phyloP scores from a whole-genome alignment of 2,888 invertebrate genomes.

The Stenoptilia bipunctidactyla region DNA sequence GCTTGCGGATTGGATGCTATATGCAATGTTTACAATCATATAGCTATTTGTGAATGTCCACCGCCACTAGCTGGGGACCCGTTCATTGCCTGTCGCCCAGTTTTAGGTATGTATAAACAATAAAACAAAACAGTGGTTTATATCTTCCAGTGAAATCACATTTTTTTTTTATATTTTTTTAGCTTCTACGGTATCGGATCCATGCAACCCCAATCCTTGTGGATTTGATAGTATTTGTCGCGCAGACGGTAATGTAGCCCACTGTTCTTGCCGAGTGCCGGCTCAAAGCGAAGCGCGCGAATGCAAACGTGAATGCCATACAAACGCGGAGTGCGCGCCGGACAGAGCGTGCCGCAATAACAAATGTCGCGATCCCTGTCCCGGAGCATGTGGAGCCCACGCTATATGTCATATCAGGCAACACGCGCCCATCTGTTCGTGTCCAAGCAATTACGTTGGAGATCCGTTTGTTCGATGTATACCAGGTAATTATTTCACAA shows the following conservation, averaged over 20 bases:
- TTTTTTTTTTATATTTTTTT: constrained; percentile 12
- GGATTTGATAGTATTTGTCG: constrained; percentile 79
- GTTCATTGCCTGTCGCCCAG: constrained; percentile 76
- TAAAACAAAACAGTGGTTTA: not conserved
- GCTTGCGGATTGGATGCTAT: constrained; percentile 78
- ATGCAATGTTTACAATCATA: constrained; percentile 83
- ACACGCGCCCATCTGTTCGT: constrained; percentile 84
- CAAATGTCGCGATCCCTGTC: constrained; percentile 80
- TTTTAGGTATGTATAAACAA: constrained; percentile 39
- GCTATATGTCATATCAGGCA: constrained; percentile 80
- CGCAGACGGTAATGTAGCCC: constrained; percentile 74
- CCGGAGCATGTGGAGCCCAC: constrained; percentile 81
- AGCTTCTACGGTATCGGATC: constrained; percentile 49
- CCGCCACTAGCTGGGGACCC: constrained; percentile 83
- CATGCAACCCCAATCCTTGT: constrained; percentile 79
- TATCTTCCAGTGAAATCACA: not conserved
- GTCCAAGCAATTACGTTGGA: constrained; percentile 76
- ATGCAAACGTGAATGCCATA: constrained; percentile 82
- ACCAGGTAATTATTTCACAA: constrained; percentile 55
- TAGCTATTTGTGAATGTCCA: constrained; percentile 82
- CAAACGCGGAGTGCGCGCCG: constrained; percentile 76
- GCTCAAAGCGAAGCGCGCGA: constrained; percentile 81
- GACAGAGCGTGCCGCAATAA: constrained; percentile 75
- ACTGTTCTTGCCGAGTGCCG: constrained; percentile 78
- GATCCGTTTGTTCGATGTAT: constrained; percentile 80